These are phyloP conservation scores for Drosophila auraria DNA, from an alignment of 1,140 invertebrate genomes.

Conservation along the genomic window DNA sequence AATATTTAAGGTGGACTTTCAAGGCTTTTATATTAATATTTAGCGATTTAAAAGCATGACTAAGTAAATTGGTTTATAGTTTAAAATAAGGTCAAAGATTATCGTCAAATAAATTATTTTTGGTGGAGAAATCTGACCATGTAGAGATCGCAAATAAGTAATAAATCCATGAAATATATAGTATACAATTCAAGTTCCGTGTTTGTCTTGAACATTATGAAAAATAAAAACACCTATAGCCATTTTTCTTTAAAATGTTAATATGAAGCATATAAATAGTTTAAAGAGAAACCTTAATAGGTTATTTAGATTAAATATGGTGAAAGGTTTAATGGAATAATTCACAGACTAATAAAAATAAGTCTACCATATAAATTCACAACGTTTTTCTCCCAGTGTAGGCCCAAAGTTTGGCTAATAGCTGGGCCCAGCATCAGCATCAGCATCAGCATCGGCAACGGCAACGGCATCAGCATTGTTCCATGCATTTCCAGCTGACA, in stretches of 20 bases:
- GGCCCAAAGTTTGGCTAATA: constrained; percentile 48
- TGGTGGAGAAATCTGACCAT: background rate
- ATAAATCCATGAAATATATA: background rate
- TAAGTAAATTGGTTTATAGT: background rate
- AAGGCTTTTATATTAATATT: too few relatives aligned
- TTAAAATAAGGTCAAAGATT: background rate
- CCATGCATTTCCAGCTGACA: constrained; percentile 35
- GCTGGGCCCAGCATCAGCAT: constrained; percentile 16
- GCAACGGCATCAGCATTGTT: constrained; percentile 22
- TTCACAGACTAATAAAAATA: background rate
- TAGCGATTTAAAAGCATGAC: background rate
- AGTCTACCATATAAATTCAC: background rate
- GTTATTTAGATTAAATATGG: too few relatives aligned
- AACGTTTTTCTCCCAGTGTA: constrained; percentile 5
- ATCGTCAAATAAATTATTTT: background rate
- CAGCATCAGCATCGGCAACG: background rate
- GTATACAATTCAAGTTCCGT: background rate
- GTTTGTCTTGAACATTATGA: background rate
- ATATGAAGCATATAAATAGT: too few relatives aligned
- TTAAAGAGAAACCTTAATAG: too few relatives aligned
- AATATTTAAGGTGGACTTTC: too few relatives aligned
- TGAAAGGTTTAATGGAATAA: background rate
- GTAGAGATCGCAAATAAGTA: background rate
- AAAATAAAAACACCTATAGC: background rate
- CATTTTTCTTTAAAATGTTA: too few relatives aligned